phyloP scores from a whole-genome alignment of 2,797 vertebrate species.

The Monodelphis domestica region DNA sequence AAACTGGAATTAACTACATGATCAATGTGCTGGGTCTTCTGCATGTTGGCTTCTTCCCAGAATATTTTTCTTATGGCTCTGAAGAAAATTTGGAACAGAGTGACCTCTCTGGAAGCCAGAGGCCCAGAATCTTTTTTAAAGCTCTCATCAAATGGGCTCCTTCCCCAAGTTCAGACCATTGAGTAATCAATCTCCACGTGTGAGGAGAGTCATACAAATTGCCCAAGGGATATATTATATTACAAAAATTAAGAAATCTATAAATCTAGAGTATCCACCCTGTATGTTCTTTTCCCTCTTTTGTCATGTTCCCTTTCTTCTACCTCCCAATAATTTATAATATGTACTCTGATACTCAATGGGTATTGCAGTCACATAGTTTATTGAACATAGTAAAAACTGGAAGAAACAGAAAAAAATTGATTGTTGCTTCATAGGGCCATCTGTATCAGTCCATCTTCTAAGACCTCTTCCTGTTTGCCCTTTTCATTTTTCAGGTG shows the following conservation, averaged over 20 bases:
- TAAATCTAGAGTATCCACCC: background rate
- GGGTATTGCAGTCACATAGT: background rate
- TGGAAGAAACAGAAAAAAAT: too few relatives aligned
- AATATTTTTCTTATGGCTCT: background rate
- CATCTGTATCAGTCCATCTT: background rate
- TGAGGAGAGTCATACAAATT: background rate
- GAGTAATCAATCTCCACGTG: background rate
- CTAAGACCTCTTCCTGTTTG: background rate
- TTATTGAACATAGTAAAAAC: background rate
- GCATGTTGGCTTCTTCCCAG: background rate
- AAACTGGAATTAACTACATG: background rate
- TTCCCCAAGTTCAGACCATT: background rate
- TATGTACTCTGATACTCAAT: background rate
- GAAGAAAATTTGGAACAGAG: background rate
- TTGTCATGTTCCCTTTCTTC: background rate
- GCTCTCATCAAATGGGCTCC: background rate
- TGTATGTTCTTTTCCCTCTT: background rate
- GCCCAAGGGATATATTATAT: background rate
- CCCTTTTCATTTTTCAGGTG: background rate
- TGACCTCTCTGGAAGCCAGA: background rate
- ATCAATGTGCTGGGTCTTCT: background rate
- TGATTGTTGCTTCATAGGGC: background rate
- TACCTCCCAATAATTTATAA: background rate
- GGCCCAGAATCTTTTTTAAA: background rate
- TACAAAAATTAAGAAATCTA: background rate